Evolutionary conservation across 2,113 vertebrate species (phyloP).

Genomic region (Pelmatolapia mariae): DNA sequence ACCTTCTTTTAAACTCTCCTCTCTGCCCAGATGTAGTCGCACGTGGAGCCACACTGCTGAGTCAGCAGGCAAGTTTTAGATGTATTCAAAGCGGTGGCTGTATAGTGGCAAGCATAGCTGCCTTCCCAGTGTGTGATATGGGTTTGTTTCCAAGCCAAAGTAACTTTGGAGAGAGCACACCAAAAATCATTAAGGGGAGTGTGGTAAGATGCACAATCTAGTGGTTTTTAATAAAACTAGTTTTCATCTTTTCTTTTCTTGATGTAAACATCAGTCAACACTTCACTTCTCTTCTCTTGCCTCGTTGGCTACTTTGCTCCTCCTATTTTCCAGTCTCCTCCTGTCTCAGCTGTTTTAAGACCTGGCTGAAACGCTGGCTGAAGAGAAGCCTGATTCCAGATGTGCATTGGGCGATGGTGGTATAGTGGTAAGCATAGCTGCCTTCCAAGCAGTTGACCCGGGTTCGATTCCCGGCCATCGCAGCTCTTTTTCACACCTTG

Average conservation of each 20-base stretch:
- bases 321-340: neutral
- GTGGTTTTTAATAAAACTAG: neutral
- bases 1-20: neutral
- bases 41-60: neutral
- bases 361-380: neutral
- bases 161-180: neutral
- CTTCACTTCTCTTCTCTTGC: neutral
- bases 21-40: neutral
- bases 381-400: rapidly evolving
- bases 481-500: neutral
- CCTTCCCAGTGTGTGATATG: neutral
- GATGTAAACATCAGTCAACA: neutral
- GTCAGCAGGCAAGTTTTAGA: neutral
- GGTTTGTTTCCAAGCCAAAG: neutral
- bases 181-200: neutral
- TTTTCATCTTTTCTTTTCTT: neutral
- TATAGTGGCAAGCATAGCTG: neutral
- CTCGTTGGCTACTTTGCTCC: neutral
- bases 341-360: neutral
- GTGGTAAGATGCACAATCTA: neutral
- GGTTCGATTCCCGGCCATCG: slow-evolving; percentile 75
- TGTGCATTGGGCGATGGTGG: neutral
- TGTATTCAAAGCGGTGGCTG: neutral
- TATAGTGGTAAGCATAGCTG: slow-evolving; percentile 79
- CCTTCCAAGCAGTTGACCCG: slow-evolving; percentile 78